These are phyloP conservation scores for Mus spicilegus DNA, from an alignment of 2,113 vertebrate genomes.

Conservation along the genomic window DNA sequence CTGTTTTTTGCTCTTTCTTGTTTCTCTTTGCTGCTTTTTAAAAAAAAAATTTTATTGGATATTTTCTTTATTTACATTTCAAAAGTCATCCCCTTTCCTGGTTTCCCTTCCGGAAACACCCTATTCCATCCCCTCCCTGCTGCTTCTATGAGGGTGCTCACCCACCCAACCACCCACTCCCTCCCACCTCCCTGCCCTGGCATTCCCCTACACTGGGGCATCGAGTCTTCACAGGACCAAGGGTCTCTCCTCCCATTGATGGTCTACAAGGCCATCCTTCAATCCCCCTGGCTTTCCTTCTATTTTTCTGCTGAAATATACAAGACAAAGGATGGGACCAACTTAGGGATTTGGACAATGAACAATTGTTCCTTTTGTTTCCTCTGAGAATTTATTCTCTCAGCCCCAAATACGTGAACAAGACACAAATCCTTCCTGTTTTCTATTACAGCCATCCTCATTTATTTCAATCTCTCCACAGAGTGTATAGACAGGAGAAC, in stretches of 20 bases:
- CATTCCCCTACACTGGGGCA: no score
- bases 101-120: no score
- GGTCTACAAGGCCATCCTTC: no score
- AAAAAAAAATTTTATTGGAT: no score
- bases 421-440: background rate
- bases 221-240: no score
- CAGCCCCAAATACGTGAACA: background rate
- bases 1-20: background rate
- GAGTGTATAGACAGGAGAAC: background rate
- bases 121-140: no score
- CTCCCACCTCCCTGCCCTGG: no score
- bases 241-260: no score
- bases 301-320: constrained; percentile 11
- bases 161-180: no score
- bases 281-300: background rate
- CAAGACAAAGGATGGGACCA: background rate
- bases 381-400: background rate
- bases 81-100: no score
- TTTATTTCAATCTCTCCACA: background rate
- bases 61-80: no score
- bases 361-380: background rate
- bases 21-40: constrained; percentile 1
- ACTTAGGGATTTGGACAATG: background rate
- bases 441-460: background rate
- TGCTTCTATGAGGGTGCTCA: no score